Evolutionary conservation across 2,888 invertebrate species (phyloP), one percentile per base, ranked within the genome.

Genomic region (Lithophane socia): DNA sequence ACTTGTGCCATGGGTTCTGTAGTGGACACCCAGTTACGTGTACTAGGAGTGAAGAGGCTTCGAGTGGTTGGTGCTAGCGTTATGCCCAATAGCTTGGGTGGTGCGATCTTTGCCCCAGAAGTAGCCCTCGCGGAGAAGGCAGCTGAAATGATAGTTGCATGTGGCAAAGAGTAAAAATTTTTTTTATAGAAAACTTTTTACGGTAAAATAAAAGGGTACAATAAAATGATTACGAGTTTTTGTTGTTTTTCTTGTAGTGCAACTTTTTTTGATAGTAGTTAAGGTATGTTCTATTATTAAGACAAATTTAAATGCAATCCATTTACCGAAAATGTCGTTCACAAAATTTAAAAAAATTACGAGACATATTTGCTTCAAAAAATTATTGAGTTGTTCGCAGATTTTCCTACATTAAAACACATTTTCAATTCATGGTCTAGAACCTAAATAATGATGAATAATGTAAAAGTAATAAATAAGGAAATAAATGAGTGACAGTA

Each of bases 1-100:
- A 73, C 79, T 47, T 82, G 81, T 47, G 70, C 75, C n/a, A 79
- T 82, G 70, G 79, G 79, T 16, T 47, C 79, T 3, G 81, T 81
- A 10, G 81, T 81, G 13, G 76, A 82, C 16, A 70, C 8, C 13
- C 58, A 61, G 8, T 54, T 81, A 10, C 42, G 66, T 4, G 81
- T 81, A 3, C 52, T 52, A 29, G 80, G 82, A 66, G 70, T 76
- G 0, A 58, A 79, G 2, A 72, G 47, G 2, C 72, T 79, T 12
- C 72, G 79, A 18, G 76, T 79, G 21, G 77, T 72, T 37, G 79
- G 67, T 58, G n/a, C 71, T 8, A 68, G 58, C 21, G 68, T 79
- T 58, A 52, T 79, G 60, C 79, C 79, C 1, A 64, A 61, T 3
- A 44, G 63, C 24, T 12, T 77, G 42, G 64, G 75, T n/a, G 77